Evolutionary conservation across 2,888 invertebrate genomes (phyloP), one percentile per base, ranked within the genome.

Genomic region (Taenaris catops): DNA sequence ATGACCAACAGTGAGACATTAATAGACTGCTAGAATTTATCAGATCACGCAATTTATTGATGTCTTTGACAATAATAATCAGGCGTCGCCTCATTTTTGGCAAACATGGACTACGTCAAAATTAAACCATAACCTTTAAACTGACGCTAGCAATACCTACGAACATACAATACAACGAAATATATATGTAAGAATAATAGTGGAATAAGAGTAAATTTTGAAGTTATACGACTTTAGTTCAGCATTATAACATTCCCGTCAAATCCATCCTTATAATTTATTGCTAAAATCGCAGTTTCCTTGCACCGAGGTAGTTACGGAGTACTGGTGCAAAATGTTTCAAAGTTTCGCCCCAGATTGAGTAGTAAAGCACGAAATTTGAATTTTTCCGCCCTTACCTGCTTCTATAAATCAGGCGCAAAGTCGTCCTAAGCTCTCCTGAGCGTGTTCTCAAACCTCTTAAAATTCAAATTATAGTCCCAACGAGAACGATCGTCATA

Each of bases 311-410:
- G 61, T 64, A 57, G 59, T 72, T 62, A 69, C 55, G 63, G 61
- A 63, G 53, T 60, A 54, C 59, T 59, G 67, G 58, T 55, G 63
- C 58, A 58, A 66, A 58, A 66, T 59, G 50, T 49, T 58, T 49
- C 38, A 51, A 59, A 62, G 52, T 58, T 58, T 53, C 31, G 26
- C 46, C 44, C 34, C 44, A 47, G 46, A 52, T 38, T 53, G 54
- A 53, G 57, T 63, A 68, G 67, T 66, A 55, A 53, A 57, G 60
- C 44, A 57, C 44, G 44, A 68, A 81, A 83, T 83, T 83, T 83
- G 65, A 84, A 83, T 81, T 76, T 84, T 81, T 80, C 76, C 61
- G 71, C 79, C 72, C 73, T 83, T 81, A 80, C 79, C 79, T 83
- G 72, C 50, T 74, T 68, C 73, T 80, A 80, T 84, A 84, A 84